Conservation (phyloP, 2,113 vertebrate genomes). For the Diphyllodes magnificus region DNA sequence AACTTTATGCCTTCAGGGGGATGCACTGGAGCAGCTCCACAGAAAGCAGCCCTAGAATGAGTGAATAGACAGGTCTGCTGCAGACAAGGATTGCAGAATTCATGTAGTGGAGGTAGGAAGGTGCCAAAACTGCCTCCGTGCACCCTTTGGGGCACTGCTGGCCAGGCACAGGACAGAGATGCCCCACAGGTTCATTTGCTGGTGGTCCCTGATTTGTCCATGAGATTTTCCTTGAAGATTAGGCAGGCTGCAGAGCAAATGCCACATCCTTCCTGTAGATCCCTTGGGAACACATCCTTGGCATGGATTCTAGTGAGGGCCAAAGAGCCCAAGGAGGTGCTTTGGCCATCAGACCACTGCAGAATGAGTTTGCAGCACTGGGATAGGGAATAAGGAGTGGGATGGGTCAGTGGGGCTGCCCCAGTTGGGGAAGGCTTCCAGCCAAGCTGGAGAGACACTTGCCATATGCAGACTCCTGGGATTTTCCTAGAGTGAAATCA, state of each 20-base stretch:
- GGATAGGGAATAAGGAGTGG: background rate
- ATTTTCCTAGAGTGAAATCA: background rate
- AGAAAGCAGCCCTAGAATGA: background rate
- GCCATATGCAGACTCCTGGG: background rate
- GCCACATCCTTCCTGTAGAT: fast-evolving
- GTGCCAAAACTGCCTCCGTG: background rate
- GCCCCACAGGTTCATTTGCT: background rate
- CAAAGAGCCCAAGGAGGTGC: too few species aligned
- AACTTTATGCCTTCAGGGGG: background rate
- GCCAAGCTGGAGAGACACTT: background rate
- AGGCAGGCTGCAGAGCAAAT: background rate
- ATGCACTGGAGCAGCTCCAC: background rate
- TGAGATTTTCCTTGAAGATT: background rate
- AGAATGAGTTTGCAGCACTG: background rate
- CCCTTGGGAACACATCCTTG: background rate
- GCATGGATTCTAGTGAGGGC: background rate
- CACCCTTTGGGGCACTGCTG: fast-evolving
- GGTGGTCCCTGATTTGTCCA: background rate
- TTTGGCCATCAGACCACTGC: background rate
- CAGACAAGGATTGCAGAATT: background rate
- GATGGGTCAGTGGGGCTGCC: background rate
- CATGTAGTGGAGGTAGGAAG: background rate
- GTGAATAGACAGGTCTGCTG: background rate
- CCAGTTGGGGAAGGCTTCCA: background rate
- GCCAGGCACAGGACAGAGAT: fast-evolving